Conservation (phyloP, 2,113 vertebrate genomes). For the Gymnogyps californianus region DNA sequence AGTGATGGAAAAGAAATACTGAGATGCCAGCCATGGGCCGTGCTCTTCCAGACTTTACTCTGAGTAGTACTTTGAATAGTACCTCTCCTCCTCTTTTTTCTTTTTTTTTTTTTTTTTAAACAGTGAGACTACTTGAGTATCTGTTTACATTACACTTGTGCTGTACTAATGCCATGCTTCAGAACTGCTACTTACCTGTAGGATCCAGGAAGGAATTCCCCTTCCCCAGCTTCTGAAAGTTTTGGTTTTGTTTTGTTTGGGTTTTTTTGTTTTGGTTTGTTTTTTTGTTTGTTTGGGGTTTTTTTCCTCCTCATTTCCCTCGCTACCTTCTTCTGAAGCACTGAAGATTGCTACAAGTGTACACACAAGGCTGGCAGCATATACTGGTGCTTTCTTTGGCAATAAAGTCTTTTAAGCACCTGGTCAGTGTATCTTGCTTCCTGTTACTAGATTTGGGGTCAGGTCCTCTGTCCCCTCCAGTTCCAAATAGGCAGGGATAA, state of each 20-base stretch:
- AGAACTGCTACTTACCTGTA: background rate
- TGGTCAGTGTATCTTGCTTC: background rate
- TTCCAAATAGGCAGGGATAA: background rate
- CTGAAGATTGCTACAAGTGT: background rate
- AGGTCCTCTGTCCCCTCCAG: background rate
- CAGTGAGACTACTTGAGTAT: background rate
- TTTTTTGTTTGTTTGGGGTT: background rate
- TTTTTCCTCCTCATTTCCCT: background rate
- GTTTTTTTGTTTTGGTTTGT: no score
- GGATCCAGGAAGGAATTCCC: background rate
- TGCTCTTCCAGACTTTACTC: slow-evolving; percentile 35
- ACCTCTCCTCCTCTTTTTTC: background rate
- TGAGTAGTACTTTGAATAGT: slow-evolving; percentile 11
- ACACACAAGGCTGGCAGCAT: background rate
- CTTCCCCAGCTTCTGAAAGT: background rate
- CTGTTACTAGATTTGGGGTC: background rate
- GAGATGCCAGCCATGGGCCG: slow-evolving; percentile 2
- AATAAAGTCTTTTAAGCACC: background rate
- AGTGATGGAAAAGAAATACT: slow-evolving; percentile 42
- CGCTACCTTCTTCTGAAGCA: background rate
- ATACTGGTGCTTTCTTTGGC: background rate
- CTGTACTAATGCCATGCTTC: background rate
- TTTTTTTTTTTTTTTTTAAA: background rate
- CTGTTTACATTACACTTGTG: slow-evolving; percentile 22
- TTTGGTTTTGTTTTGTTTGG: background rate